Conservation (phyloP, 2,888 invertebrate genomes). For the Diloba caeruleocephala region DNA sequence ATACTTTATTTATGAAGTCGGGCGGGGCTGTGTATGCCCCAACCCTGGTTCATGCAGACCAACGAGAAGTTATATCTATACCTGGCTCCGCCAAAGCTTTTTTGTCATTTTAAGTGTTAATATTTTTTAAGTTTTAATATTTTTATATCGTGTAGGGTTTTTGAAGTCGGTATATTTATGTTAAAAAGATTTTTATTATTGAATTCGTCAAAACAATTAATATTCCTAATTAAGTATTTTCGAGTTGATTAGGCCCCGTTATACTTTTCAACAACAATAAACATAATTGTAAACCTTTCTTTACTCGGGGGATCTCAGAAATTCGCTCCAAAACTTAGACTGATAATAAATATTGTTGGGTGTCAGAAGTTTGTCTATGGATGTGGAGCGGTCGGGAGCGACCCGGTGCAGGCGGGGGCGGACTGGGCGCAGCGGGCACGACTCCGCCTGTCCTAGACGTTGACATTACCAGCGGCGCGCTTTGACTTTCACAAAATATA, state of each 20-base stretch:
- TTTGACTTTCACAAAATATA: neutral
- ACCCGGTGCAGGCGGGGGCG: neutral
- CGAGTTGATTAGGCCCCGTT: slow-evolving; percentile 13
- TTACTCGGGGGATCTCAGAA: slow-evolving; percentile 12
- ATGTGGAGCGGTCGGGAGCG: neutral
- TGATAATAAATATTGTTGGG: slow-evolving; percentile 16
- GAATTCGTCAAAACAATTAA: neutral
- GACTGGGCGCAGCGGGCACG: neutral
- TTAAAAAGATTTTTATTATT: no score
- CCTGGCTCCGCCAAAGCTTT: no score
- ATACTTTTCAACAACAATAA: slow-evolving; percentile 25
- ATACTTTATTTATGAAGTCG: no score
- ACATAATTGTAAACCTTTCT: slow-evolving; percentile 19
- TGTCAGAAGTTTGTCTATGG: slow-evolving; percentile 9
- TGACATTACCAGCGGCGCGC: neutral
- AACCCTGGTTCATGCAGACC: no score
- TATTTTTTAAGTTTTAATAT: no score
- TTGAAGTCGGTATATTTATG: no score
- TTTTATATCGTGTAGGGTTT: no score
- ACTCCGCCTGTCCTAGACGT: neutral
- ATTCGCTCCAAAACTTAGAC: slow-evolving; percentile 8
- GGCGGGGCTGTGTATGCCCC: no score
- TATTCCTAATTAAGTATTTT: slow-evolving; percentile 16
- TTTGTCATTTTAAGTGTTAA: no score
- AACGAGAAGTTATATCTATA: no score